Conservation (phyloP, 1,140 invertebrate genomes). For the Laupala kohalensis region DNA sequence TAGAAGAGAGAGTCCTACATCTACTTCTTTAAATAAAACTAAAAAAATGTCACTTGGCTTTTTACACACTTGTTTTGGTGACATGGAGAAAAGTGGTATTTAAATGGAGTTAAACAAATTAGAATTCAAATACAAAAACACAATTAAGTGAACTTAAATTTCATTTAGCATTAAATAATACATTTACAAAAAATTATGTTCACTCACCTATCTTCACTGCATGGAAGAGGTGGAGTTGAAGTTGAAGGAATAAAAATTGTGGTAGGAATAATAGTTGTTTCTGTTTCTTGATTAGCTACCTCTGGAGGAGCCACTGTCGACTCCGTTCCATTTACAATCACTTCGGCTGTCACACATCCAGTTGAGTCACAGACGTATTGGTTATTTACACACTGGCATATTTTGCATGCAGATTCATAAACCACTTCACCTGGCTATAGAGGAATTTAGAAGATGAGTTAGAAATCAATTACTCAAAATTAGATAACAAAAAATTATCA, state of each 20-base stretch:
- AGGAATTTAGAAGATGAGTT: conserved; percentile 9
- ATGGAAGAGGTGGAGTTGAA: conserved; percentile 34
- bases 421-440: conserved; percentile 42
- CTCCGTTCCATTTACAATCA: background rate
- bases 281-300: background rate
- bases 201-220: conserved; percentile 30
- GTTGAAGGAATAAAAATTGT: conserved; percentile 30
- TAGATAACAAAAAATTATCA: background rate
- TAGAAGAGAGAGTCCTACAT: too few relatives aligned
- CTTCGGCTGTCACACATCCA: background rate
- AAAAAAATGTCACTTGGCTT: too few relatives aligned
- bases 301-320: background rate
- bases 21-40: too few relatives aligned
- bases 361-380: conserved; percentile 47
- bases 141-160: background rate
- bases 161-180: background rate
- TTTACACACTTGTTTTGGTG: too few relatives aligned
- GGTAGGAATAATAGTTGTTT: background rate
- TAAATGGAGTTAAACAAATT: too few relatives aligned
- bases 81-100: too few relatives aligned
- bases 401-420: conserved; percentile 42
- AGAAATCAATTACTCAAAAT: conserved; percentile 3
- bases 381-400: conserved; percentile 65
- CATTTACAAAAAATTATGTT: background rate
- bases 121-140: too few relatives aligned